These are phyloP conservation scores for Araneus ventricosus DNA, from an alignment of 1,140 invertebrate genomes.

Conservation along the genomic window DNA sequence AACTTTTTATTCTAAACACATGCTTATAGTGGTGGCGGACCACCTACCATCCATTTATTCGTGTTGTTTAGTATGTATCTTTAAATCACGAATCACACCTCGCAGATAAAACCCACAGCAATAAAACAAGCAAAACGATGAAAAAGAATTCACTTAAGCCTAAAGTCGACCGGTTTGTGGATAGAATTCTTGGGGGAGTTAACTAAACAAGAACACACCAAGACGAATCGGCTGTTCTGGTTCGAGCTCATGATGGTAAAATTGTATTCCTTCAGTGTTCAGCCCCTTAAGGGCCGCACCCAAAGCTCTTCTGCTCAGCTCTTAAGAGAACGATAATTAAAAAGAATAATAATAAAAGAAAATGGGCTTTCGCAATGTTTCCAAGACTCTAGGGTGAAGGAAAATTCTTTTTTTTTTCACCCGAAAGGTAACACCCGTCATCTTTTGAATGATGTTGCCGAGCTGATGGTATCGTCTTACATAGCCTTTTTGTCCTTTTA, in stretches of 20 bases:
- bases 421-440: constrained; percentile 52
- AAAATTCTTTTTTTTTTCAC: background rate
- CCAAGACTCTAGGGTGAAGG: background rate
- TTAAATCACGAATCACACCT: constrained; percentile 31
- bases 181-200: background rate
- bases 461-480: constrained; percentile 41
- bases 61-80: constrained; percentile 29
- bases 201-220: constrained; percentile 3
- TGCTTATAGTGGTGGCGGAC: background rate
- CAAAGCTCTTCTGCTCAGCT: background rate
- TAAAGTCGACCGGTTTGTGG: background rate
- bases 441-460: constrained; percentile 30
- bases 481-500: background rate
- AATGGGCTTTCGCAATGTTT: background rate
- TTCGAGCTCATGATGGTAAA: background rate
- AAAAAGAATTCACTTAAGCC: background rate
- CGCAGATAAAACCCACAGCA: background rate
- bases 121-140: background rate
- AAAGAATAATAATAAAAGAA: constrained; percentile 14
- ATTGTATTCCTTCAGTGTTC: background rate
- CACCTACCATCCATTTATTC: background rate
- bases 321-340: constrained; percentile 22
- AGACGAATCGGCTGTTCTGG: background rate
- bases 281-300: background rate
- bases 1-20: background rate